Percentiles rank a stretch among this genome's conserved stretches.
phyloP scores from a whole-genome alignment of 2,888 invertebrate genomes.

The Rhopalosiphum nymphaeae region DNA sequence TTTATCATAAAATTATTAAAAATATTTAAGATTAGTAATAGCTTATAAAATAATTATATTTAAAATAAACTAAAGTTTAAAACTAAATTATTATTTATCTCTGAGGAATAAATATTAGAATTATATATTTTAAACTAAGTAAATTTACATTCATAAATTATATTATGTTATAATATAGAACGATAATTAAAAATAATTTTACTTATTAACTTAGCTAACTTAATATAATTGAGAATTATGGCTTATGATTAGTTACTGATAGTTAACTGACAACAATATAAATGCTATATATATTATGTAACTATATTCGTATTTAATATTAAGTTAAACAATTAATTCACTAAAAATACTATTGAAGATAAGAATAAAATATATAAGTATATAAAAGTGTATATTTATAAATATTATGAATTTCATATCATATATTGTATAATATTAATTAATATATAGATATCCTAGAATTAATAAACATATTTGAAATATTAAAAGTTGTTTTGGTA shows the following conservation, averaged over 20 bases:
- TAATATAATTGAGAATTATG: neutral
- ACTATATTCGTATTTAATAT: neutral
- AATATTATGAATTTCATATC: neutral
- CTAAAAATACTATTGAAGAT: neutral
- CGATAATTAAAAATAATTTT: neutral
- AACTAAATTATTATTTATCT: neutral
- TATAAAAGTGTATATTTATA: too few species aligned
- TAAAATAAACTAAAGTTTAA: neutral
- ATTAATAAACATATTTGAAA: neutral
- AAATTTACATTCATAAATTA: constrained; percentile 2
- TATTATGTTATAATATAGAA: neutral
- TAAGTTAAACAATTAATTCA: too few species aligned
- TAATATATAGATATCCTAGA: neutral
- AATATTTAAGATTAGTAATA: neutral
- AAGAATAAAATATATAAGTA: neutral
- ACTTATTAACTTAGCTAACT: neutral
- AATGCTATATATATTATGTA: neutral
- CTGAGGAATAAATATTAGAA: neutral
- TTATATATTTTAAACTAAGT: neutral
- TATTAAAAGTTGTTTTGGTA: neutral
- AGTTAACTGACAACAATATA: neutral
- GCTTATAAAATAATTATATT: neutral
- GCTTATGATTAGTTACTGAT: neutral
- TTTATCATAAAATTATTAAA: neutral
- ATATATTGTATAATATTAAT: neutral